These are phyloP conservation scores for Acanthochromis polyacanthus DNA, from an alignment of 2,113 vertebrate species.

Conservation along the genomic window DNA sequence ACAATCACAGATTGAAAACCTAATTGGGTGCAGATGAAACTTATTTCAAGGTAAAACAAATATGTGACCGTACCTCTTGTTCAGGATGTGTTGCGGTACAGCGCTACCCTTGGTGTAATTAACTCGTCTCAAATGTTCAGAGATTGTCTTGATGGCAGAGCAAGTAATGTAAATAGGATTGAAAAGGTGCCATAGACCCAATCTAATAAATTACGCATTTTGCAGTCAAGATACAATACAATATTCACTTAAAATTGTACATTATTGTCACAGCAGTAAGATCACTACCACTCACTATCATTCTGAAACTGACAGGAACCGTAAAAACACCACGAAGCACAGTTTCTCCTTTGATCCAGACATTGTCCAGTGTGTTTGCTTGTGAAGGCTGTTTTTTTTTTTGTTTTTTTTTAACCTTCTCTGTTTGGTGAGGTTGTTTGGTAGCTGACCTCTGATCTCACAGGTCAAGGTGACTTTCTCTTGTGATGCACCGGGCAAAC, in stretches of 20 bases:
- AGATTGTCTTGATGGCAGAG: conserved; percentile 72
- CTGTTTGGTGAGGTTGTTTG: conserved; percentile 66
- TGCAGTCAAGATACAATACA: conserved; percentile 59
- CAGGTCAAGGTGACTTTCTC: conserved; percentile 52
- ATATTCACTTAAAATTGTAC: conserved; percentile 68
- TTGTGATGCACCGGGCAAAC: conserved; percentile 66
- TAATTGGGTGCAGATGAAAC: conserved; percentile 63
- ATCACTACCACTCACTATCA: conserved; percentile 58
- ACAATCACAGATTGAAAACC: conserved; percentile 67
- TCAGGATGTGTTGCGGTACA: conserved; percentile 35
- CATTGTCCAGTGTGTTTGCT: conserved; percentile 36
- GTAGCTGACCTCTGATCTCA: conserved; percentile 66
- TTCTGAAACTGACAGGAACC: conserved; percentile 54
- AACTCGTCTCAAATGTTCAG: conserved; percentile 51
- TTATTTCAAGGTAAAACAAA: conserved; percentile 61
- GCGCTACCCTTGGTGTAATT: conserved; percentile 22
- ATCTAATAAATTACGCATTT: conserved; percentile 50
- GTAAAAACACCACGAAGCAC: conserved; percentile 75
- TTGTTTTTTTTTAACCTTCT: conserved; percentile 55
- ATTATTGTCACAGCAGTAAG: conserved; percentile 76
- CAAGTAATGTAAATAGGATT: conserved; percentile 48
- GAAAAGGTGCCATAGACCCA: conserved; percentile 45
- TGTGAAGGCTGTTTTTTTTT: conserved; percentile 24
- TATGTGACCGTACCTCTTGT: conserved; percentile 21
- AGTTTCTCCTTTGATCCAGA: conserved; percentile 45